Evolutionary conservation across 2,797 vertebrate species (phyloP).

Genomic region (Heliangelus exortis): DNA sequence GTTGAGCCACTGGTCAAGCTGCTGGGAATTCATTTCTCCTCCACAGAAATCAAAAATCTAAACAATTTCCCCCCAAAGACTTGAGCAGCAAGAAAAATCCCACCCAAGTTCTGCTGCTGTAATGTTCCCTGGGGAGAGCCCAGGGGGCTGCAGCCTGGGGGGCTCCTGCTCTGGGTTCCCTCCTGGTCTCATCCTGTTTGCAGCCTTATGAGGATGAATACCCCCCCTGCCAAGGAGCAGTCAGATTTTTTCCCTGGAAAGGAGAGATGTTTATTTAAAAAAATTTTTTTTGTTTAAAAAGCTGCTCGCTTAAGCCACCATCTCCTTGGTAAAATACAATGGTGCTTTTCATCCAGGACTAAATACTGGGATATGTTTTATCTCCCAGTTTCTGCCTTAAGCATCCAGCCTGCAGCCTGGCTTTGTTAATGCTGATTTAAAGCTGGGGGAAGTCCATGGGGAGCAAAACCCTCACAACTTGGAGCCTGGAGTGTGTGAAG

Average conservation of each 20-base stretch:
- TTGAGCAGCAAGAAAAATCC: not conserved
- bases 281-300: not conserved
- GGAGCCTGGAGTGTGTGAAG: fast-evolving
- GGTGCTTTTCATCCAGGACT: not conserved
- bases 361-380: not conserved
- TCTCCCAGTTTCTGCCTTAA: not conserved
- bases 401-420: not conserved
- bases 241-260: not conserved
- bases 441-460: not conserved
- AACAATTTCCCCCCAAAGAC: not conserved
- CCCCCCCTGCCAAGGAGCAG: not conserved
- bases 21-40: not conserved
- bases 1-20: not conserved
- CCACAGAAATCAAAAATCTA: not conserved
- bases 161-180: not conserved
- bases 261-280: not conserved
- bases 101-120: not conserved
- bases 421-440: not conserved
- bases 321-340: not conserved
- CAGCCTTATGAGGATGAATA: not conserved
- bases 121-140: fast-evolving
- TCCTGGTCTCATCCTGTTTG: not conserved
- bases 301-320: fast-evolving
- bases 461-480: not conserved
- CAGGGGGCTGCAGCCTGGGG: not conserved